Percentiles rank a stretch among this genome's conserved stretches.
Evolutionary conservation across 2,113 vertebrate genomes (phyloP).

Genomic region (Chaenogobius annularis): DNA sequence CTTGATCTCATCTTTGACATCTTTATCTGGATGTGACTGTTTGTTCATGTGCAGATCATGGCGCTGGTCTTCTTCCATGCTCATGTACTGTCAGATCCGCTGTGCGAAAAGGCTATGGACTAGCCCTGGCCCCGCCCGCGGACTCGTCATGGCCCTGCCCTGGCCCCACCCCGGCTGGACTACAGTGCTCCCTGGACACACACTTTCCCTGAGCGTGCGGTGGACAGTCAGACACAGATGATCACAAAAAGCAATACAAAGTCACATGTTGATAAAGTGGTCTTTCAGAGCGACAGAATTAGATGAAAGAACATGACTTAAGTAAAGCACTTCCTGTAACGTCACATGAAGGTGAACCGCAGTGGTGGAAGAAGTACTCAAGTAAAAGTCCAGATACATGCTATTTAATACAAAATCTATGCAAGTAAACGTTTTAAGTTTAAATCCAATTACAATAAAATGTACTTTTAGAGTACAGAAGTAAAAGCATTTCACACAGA

Average conservation of each 20-base stretch:
- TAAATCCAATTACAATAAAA: too few relatives aligned
- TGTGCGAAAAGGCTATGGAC: conserved; percentile 79
- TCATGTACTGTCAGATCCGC: conserved; percentile 85
- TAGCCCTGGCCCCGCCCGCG: conserved; percentile 46
- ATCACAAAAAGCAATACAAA: too few relatives aligned
- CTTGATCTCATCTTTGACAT: too few relatives aligned
- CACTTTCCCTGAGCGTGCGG: not conserved
- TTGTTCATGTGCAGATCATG: conserved; percentile 67
- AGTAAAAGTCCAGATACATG: too few relatives aligned
- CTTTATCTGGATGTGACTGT: not conserved
- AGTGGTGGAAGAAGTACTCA: too few relatives aligned
- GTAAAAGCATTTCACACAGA: too few relatives aligned
- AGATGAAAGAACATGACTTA: not conserved
- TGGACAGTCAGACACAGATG: not conserved
- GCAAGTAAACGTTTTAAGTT: too few relatives aligned
- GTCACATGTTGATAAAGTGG: too few relatives aligned
- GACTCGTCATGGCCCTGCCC: not conserved
- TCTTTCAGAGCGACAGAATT: not conserved
- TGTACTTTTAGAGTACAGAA: too few relatives aligned
- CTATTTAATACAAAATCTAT: too few relatives aligned
- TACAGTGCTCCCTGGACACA: not conserved
- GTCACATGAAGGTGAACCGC: too few relatives aligned
- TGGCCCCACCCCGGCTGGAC: not conserved
- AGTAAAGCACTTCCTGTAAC: too few relatives aligned
- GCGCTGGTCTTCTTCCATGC: conserved; percentile 82